Base-by-base conservation (phyloP, 2,888 invertebrate species). In the Mythimna ferrago region DNA sequence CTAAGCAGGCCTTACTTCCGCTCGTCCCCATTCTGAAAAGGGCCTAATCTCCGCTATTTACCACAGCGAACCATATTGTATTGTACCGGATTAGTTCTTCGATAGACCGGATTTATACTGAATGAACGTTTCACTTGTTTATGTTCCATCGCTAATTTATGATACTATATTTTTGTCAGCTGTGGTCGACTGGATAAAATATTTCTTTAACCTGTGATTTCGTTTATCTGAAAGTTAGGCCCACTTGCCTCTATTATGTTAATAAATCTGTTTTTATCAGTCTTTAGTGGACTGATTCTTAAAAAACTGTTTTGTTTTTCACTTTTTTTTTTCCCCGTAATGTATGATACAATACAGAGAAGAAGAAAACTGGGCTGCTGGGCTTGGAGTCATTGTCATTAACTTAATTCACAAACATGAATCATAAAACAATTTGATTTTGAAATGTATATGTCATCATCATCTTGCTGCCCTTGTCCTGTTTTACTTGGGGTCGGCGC, bases 41-140 rank as follows among this genome's bases (percentile, higher is more conserved):
- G 78, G 53, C 72, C 73, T 86, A 86, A 87, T 86, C 85, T 83
- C 87, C 85, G 75, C 66, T 85, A 85, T 87, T 85, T 83, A 77
- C 86, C 81, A 66, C 85, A 80, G 66, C 64, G 71, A 70, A 57
- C 70, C 60, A 64, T 66, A 69, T 61, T 79, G 68, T 71, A 54
- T 48, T 71, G 77, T 86, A 68, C 71, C 64, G 77, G 82, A 78
- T 82, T 82, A 76, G 77, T 81, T 78, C 69, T 85, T 80, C 79
- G 71, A 85, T 82, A 81, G 73, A 71, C 57, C 66, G 79, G 76
- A 82, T 84, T 80, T 76, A 73, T 73, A 74, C 63, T 56, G 41
- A 70, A 68, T 70, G 14, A 77, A 75, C 66, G 61, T 74, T 76
- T 81, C 51, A 73, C 57, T 63, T 51, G 48, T 48, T 66, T 67